A percentile compares a stretch with the other conserved stretches of the same genome.
phyloP scores from a whole-genome alignment of 1,140 invertebrate genomes.

The Trichogramma pretiosum region DNA sequence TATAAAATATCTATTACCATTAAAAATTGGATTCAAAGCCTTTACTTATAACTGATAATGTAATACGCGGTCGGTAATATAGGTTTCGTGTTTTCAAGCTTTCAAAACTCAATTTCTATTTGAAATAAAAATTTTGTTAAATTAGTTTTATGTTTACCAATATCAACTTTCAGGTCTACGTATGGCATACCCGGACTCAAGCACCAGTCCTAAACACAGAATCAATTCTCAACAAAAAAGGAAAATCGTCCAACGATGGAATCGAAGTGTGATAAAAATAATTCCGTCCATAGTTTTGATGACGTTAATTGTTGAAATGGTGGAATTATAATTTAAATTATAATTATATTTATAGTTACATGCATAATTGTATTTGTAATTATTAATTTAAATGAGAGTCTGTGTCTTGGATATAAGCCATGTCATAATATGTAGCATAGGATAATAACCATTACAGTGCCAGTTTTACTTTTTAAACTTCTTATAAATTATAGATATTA shows the following conservation, averaged over 20 bases:
- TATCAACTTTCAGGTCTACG: constrained; percentile 63
- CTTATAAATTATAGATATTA: too few relatives aligned
- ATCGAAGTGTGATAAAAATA: constrained; percentile 61
- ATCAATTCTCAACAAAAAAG: constrained; percentile 47
- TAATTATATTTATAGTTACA: constrained; percentile 4
- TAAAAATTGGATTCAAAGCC: too few relatives aligned
- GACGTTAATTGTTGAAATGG: too few relatives aligned
- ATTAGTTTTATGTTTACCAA: too few relatives aligned
- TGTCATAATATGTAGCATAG: constrained; percentile 12
- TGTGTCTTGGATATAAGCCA: constrained; percentile 14
- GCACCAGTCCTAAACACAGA: constrained; percentile 65
- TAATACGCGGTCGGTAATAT: constrained; percentile 3
- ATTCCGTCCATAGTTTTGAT: constrained; percentile 10
- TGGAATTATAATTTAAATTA: too few relatives aligned
- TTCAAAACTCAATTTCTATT: too few relatives aligned
- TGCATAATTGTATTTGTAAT: too few relatives aligned
- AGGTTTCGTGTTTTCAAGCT: too few relatives aligned
- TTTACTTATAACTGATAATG: too few relatives aligned
- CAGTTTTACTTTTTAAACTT: constrained; percentile 18
- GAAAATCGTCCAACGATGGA: constrained; percentile 54
- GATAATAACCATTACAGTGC: too few relatives aligned
- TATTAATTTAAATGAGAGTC: too few relatives aligned
- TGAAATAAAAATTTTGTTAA: too few relatives aligned
- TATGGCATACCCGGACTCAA: constrained; percentile 95
- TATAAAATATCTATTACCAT: neutral